Base-by-base conservation (phyloP, 1,140 invertebrate species). In the Philaenus spumarius region DNA sequence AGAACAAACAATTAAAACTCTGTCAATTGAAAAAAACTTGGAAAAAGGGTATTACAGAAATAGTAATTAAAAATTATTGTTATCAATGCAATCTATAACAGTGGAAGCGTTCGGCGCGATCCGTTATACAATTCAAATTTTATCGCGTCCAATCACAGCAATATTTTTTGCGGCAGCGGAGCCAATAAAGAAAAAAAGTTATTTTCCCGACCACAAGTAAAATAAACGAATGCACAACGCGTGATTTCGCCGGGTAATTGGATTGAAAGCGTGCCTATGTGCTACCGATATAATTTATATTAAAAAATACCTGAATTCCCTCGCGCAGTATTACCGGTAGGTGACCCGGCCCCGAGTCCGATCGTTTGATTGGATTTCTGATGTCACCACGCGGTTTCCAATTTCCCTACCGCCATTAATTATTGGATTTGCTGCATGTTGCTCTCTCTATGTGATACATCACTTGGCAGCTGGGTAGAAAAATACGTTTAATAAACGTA, bases 351-450 rank as follows among this genome's bases (percentile, higher is more conserved):
- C 26, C 26, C 26, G 26, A 9, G 30, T 2, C 24, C 23, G 3
- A 20, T 22, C 52, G 40, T 39, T 55, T 55, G 52, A 55, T 55
- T 55, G 52, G 52, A 55, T 55, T 55, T 55, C 52, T 55, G 37
- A 42, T 55, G 52, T 55, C 52, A 37, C 34, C 37, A 23, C 48
- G 52, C 52, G 52, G 52, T 55, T 55, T 55, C 30, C 52, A 55
- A 55, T 55, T 55, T 55, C 52, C 52, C 52, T 55, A 43, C 52
- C 40, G 40, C 52, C 52, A 55, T 55, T 55, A 55, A 55, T 55
- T 55, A 55, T 55, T 55, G 52, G 52, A 55, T 55, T 55, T 55
- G 52, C 37, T 30, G 34, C 39, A 26, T 22, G 52, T 43, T 34
- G n/a, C 35, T 23, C 12, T 7, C n/a, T n/a, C 4, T n/a, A 11